These are phyloP conservation scores for Drosophila bunnanda DNA, from an alignment of 2,888 invertebrate species.

Conservation along the genomic window DNA sequence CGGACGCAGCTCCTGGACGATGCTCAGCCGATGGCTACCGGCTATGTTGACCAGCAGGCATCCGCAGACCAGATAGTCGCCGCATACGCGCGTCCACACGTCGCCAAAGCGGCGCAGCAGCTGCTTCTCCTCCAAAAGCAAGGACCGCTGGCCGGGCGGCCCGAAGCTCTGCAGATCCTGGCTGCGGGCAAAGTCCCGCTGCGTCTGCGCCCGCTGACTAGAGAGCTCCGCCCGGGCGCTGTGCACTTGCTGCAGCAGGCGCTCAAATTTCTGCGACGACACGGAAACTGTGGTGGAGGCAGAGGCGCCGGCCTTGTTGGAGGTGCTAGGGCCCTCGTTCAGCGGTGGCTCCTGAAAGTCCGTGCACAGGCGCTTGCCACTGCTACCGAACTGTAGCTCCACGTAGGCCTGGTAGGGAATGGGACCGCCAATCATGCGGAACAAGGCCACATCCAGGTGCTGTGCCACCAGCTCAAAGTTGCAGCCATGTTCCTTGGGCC, in stretches of 20 bases:
- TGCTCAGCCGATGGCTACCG: conserved; percentile 32
- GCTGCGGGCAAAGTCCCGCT: conserved; percentile 62
- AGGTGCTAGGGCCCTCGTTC: conserved; percentile 7
- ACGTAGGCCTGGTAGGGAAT: conserved; percentile 69
- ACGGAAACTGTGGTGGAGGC: neutral
- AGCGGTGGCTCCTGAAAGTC: conserved; percentile 69
- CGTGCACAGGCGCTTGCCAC: conserved; percentile 53
- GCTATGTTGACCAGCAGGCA: conserved; percentile 74
- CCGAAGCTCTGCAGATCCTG: conserved; percentile 71
- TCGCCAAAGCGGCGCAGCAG: conserved; percentile 79
- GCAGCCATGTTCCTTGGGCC: conserved; percentile 44
- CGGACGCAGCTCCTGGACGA: conserved; percentile 51
- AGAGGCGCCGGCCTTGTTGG: neutral
- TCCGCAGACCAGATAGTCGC: conserved; percentile 72
- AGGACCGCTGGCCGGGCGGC: conserved; percentile 64
- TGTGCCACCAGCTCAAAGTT: conserved; percentile 61
- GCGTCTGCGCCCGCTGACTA: conserved; percentile 71
- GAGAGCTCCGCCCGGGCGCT: conserved; percentile 74
- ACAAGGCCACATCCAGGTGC: conserved; percentile 63
- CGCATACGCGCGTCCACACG: conserved; percentile 76
- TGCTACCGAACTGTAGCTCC: conserved; percentile 60
- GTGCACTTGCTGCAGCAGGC: conserved; percentile 66
- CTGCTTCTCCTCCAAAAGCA: conserved; percentile 80
- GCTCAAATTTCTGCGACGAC: conserved; percentile 44
- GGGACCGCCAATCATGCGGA: conserved; percentile 61